Evolutionary conservation across 2,797 vertebrate genomes (phyloP), one percentile per base, ranked within the genome.

Genomic region (Falco cherrug): DNA sequence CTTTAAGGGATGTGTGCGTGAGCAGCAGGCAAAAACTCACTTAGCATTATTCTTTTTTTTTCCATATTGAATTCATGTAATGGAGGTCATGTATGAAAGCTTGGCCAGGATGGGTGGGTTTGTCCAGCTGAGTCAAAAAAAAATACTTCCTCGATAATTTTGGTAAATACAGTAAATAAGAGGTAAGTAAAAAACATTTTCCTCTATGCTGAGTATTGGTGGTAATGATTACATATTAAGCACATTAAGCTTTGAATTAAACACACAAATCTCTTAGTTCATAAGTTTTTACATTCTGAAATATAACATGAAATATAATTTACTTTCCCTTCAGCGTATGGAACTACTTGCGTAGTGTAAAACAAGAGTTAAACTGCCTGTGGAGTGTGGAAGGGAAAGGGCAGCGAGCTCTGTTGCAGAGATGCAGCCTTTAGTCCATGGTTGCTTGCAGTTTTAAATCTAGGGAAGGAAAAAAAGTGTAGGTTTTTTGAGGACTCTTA

Each of bases 51-150:
- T 41, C 35, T 50, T 78, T 81, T 78, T 29, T 33, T 61, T 56
- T 83, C 15, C 65, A 0, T 69, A 33, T 70, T 77, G 68, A 80
- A 50, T 75, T 89, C 8, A 6, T 50, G 12, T 60, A 65, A 59
- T 80, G 2, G 31, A 87, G 45, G 56, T 90, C 18, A 4, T 41
- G 25, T 73, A 13, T 53, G 41, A 89, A 86, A 91, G 51, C 54
- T 85, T 90, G 77, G 47, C 57, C 48, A 77, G 80, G 51, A 56
- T 64, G 51, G 50, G 28, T 84, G 90, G 4, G 16, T 81, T 90
- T 95, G 60, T 79, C 69, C 41, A 79, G 21, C 70, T 79, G 60
- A 89, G 51, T 97, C 83, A 87, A 60, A 89, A 84, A 84, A 60
- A 60, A 79, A 48, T 22, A 78, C 68, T 77, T 95, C 73, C 59